These are phyloP conservation scores for Microcebus lehilahytsara DNA, from an alignment of 2,113 vertebrate genomes.

Conservation along the genomic window DNA sequence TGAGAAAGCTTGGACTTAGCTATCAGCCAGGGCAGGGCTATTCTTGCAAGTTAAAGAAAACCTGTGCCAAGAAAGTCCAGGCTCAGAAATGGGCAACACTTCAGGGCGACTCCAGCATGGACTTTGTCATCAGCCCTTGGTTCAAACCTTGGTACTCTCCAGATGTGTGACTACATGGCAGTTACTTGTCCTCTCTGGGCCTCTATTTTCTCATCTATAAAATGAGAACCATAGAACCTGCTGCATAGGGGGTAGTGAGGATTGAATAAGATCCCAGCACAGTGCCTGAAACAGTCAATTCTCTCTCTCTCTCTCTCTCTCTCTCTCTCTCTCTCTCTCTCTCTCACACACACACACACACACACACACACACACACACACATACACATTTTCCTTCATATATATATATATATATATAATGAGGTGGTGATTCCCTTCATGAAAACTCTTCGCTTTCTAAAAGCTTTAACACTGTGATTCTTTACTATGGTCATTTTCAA, in stretches of 20 bases:
- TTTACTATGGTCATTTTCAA: neutral
- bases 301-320: neutral
- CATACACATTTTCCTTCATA: neutral
- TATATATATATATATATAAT: neutral
- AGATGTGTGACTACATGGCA: neutral
- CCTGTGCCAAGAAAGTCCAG: neutral
- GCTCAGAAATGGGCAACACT: neutral
- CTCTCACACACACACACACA: too few species aligned
- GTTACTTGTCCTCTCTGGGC: neutral
- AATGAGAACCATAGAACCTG: neutral
- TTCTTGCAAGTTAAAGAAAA: neutral
- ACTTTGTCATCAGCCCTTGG: neutral
- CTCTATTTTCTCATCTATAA: neutral
- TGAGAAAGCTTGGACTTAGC: neutral
- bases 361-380: neutral
- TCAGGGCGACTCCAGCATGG: fast-evolving
- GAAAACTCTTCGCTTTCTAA: neutral
- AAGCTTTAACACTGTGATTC: neutral
- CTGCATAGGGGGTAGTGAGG: too few species aligned
- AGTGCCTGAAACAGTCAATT: neutral
- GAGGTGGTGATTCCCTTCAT: neutral
- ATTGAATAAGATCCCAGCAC: neutral
- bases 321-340: neutral
- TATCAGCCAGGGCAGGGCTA: neutral
- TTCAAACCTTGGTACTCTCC: neutral